phyloP scores from a whole-genome alignment of 2,888 invertebrate genomes.

The Seira musarum region DNA sequence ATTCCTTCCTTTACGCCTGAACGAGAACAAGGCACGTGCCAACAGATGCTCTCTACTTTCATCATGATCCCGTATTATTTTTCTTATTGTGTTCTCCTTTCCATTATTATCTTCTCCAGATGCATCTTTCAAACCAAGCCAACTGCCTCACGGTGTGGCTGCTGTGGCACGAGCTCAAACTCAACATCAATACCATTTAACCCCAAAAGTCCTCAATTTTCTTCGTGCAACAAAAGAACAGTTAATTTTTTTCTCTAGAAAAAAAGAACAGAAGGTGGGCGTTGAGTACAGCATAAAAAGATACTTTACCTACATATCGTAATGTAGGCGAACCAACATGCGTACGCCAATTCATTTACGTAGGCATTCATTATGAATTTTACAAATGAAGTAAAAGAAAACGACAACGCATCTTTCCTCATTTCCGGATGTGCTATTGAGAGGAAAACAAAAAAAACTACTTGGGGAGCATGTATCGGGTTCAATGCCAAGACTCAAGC shows the following conservation, averaged over 20 bases:
- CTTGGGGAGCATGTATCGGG: not conserved
- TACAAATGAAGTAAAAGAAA: not conserved
- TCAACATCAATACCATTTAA: not conserved
- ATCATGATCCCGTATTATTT: not conserved
- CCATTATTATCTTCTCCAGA: not conserved
- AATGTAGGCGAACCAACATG: not conserved
- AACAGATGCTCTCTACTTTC: not conserved
- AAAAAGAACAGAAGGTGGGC: slow-evolving; percentile 47
- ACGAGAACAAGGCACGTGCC: not conserved
- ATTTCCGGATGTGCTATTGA: not conserved
- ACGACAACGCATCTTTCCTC: not conserved
- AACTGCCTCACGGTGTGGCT: not conserved
- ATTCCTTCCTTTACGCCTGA: not conserved
- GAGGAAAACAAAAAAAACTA: not conserved
- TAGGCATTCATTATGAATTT: not conserved
- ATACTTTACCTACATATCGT: not conserved
- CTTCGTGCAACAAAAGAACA: slow-evolving; percentile 16
- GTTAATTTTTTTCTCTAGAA: slow-evolving; percentile 35
- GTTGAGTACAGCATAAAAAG: slow-evolving; percentile 30
- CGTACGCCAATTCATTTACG: not conserved
- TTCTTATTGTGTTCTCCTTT: not conserved
- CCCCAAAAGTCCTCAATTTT: not conserved
- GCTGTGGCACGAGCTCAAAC: not conserved
- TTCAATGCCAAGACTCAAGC: not conserved
- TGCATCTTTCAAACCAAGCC: slow-evolving; percentile 17